Evolutionary conservation across 2,888 invertebrate species (phyloP), one percentile per base, ranked within the genome.

Genomic region (Choristoneura rosaceana): DNA sequence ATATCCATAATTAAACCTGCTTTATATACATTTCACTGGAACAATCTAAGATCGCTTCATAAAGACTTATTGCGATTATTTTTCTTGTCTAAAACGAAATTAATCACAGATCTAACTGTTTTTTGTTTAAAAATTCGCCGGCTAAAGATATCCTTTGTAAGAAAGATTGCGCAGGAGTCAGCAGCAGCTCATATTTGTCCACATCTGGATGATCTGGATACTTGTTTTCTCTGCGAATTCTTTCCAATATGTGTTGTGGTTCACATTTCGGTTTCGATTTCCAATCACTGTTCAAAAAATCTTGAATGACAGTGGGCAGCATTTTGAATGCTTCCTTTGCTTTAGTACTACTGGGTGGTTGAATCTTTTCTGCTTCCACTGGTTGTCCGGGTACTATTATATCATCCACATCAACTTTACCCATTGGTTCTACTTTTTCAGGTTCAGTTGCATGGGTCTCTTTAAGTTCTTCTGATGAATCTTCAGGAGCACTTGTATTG

Each of bases 141-240:
- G 96, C 95, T 76, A 97, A 93, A 15, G 97, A 96, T 86, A 98
- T 95, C 82, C 97, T 95, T 87, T 97, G 96, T 74, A 97, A 88
- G 87, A 97, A 98, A 15, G 97, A 96, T 71, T 97, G 98, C 2
- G 97, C 97, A 66, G 96, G 96, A 80, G 98, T 98, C 62, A 96
- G 95, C 70, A 98, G 91, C 14, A 97, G 84, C 74, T 96, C 95
- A 87, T 96, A 97, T 82, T 95, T 95, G 58, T 93, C 86, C 14
- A 91, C 90, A 85, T 96, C 95, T 0, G 96, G 95, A 75, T 94
- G 90, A 82, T 96, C 96, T 8, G 94, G 94, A 70, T 96, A 95
- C 43, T 75, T 82, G 69, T 95, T 95, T 77, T 96, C 95, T 73
- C 94, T 95, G 3, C 96, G 94, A 74, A 97, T 96, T 80, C 95